A percentile compares a stretch with the other conserved stretches of the same genome.
These are phyloP conservation scores for Callaeas wilsoni DNA, from an alignment of 2,113 vertebrate species.

Conservation along the genomic window DNA sequence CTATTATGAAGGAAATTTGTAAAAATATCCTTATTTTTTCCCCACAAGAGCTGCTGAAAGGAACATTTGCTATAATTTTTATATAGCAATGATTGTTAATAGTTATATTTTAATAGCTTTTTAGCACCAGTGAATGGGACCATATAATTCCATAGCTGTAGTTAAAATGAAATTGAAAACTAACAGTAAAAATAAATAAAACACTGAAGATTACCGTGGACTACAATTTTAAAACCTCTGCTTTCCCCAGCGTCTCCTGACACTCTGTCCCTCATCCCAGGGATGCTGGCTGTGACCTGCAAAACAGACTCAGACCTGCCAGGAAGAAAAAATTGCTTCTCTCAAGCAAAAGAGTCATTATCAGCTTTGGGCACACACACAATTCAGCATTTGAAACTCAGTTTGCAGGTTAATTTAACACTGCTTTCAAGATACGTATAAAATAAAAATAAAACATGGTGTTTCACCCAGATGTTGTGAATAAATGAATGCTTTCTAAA, in stretches of 20 bases:
- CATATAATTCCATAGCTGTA: background rate
- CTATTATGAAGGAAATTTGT: background rate
- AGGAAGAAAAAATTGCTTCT: background rate
- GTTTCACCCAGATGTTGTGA: background rate
- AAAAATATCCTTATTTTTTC: background rate
- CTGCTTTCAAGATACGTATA: background rate
- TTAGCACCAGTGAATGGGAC: background rate
- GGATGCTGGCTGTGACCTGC: background rate
- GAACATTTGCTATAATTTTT: background rate
- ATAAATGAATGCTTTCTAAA: background rate
- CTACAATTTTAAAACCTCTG: background rate
- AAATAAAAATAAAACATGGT: background rate
- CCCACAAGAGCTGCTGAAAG: background rate
- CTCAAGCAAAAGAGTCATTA: background rate
- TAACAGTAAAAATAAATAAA: background rate
- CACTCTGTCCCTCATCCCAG: background rate
- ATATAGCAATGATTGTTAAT: background rate
- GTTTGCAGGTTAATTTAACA: background rate
- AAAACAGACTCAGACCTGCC: background rate
- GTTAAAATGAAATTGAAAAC: background rate
- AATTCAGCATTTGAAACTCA: background rate
- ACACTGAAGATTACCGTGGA: background rate
- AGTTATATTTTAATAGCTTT: background rate
- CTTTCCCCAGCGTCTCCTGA: background rate
- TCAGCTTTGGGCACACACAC: fast-evolving